Evolutionary conservation across 1,140 invertebrate species (phyloP), one percentile per base, ranked within the genome.

Genomic region (Apis florea): DNA sequence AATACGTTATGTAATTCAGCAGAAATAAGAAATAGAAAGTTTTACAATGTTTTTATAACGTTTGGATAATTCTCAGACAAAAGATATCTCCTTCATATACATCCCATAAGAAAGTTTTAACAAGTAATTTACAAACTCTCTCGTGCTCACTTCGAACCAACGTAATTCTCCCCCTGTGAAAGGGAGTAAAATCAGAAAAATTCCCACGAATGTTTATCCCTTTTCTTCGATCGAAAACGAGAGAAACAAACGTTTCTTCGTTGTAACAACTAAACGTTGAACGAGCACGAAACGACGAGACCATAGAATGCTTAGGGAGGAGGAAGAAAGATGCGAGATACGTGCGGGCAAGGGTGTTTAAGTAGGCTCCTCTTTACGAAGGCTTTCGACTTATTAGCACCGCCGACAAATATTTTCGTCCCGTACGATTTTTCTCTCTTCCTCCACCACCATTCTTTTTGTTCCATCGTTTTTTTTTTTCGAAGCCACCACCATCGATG

Each of bases 371-470:
- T 82, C 70, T 88, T 84, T 82, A 80, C 70, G 81, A 86, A 79
- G 87, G 63, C 70, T 83, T 67, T 88, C 31, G 71, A 79, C 81
- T 88, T 88, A 88, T 88, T 88, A 88, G 67, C 79, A 24, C 67
- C 54, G 61, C 40, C 63, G 66, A 61, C 61, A 82, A 84, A 87
- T 86, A 86, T 84, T 75, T 85, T 24, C 69, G 21, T 21, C 5
- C 58, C 54, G 56, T 72, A 70, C 72, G 24, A 21, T 80, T 56
- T 69, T 56, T 76, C 47, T 54, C 49, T 12, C 63, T 1, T 31
- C 40, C 17, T 21, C 26, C 31, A 13, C 17, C 12, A 10, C 1
- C 54, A 13, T 17, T 47, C 6, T 19, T 68, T 26, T 24, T 21
- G n/a, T 26, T 53, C 8, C 67, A 63, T 19, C 21, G 47, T 69